Evolutionary conservation across 2,888 invertebrate genomes (phyloP), one percentile per base, ranked within the genome.

Genomic region (Podabrus alpinus): DNA sequence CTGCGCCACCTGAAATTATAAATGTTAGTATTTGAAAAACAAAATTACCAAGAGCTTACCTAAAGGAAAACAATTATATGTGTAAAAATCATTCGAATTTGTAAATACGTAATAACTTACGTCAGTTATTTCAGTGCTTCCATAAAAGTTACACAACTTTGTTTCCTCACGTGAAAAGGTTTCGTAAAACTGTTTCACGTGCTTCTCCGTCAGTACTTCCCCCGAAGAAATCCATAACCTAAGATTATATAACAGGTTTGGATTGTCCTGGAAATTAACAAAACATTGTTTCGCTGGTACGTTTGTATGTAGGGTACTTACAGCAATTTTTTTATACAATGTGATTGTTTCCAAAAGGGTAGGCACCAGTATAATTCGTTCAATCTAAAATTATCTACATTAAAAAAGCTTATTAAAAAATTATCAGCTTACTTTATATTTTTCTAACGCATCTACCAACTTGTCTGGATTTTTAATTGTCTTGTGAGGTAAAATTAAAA

Each of bases 91-190:
- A 7, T 88, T 89, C 15, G 88, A 83, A 69, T 88, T 90, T 75
- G 90, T 90, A 81, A 96, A 88, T 0, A 93, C 89, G 80, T 93
- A 92, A 82, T 91, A 95, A 0, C 95, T 95, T 2, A 96, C 95
- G 84, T 96, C 96, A 0, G 95, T 97, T 93, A 96, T 96, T 86
- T 97, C 97, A 0, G 97, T 96, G 79, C 96, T 95, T 0, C 97
- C 97, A 83, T 96, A 97, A 84, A 96, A 95, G 85, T 97, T 97
- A 71, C 94, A 95, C 61, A 97, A 87, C 13, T 90, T 89, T 77
- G 93, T 92, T 0, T 88, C 87, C 9, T 91, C 89, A 73, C 90
- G 90, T 15, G 90, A 89, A 79, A 95, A 95, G 78, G 92, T 91
- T 25, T 90, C 88, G 85, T 95, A 95, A 88, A 96, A 97, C 81